Conservation (phyloP, 2,888 invertebrate genomes). For the Lampropteryx suffumata region DNA sequence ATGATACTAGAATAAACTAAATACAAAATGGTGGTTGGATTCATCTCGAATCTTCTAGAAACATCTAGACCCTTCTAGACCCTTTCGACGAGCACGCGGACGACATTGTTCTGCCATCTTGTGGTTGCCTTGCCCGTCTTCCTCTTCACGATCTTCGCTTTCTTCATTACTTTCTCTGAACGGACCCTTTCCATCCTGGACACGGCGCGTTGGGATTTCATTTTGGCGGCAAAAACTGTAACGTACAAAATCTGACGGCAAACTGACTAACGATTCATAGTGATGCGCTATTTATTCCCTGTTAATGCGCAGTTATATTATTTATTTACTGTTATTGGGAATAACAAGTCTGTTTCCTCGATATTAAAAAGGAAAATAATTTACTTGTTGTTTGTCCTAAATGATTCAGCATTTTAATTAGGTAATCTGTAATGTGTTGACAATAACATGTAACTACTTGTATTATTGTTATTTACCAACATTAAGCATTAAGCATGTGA, state of each 20-base stretch:
- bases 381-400: conserved; percentile 8
- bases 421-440: neutral
- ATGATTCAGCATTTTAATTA: conserved; percentile 12
- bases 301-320: conserved; percentile 10
- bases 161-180: conserved; percentile 17
- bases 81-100: conserved; percentile 22
- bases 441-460: conserved; percentile 5
- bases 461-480: neutral
- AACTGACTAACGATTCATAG: neutral
- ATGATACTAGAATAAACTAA: too few species aligned
- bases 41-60: too few species aligned
- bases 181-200: conserved; percentile 21
- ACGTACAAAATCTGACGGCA: neutral
- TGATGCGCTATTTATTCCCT: conserved; percentile 7
- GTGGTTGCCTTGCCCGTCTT: conserved; percentile 9
- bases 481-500: too few species aligned
- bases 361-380: neutral
- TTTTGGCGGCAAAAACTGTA: neutral
- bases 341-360: conserved; percentile 9
- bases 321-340: neutral
- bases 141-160: conserved; percentile 13
- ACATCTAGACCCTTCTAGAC: neutral
- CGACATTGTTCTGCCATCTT: conserved; percentile 21
- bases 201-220: conserved; percentile 10
- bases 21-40: too few species aligned